A percentile compares a stretch with the other conserved stretches of the same genome.
These are phyloP conservation scores for Spheniscus mendiculus DNA, from an alignment of 2,113 vertebrate genomes.

Conservation along the genomic window DNA sequence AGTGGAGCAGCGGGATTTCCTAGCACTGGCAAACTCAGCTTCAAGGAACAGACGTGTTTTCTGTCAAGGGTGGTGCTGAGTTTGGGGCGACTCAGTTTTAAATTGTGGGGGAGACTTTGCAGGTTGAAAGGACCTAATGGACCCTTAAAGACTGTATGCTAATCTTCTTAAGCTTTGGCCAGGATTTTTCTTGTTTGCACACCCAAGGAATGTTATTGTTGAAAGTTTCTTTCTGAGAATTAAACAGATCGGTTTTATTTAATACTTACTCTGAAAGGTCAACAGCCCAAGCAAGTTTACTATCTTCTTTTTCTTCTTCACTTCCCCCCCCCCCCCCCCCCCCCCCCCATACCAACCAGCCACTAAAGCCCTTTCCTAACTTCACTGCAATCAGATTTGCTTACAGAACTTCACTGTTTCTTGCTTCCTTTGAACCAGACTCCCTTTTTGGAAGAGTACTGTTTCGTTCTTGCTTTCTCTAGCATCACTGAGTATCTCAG, in stretches of 20 bases:
- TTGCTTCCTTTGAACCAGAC: neutral
- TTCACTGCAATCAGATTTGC: neutral
- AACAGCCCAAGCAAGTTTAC: neutral
- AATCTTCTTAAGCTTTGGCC: slow-evolving; percentile 28
- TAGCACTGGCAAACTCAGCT: neutral
- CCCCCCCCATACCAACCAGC: too few relatives aligned
- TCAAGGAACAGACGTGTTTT: neutral
- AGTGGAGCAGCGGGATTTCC: neutral
- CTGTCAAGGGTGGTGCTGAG: neutral
- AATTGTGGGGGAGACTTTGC: neutral
- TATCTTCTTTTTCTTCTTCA: neutral
- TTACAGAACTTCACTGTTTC: neutral
- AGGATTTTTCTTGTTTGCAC: slow-evolving; percentile 14
- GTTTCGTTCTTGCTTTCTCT: neutral
- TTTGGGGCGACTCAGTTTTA: neutral
- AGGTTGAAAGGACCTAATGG: neutral
- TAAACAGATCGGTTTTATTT: slow-evolving; percentile 29
- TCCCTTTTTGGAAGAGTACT: neutral
- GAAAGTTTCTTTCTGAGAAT: slow-evolving; percentile 5
- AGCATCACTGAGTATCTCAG: neutral
- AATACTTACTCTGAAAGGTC: neutral
- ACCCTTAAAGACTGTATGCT: neutral
- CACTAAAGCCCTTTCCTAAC: too few relatives aligned
- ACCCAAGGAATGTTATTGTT: slow-evolving; percentile 27
- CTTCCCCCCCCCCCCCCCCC: neutral